Percentiles rank a stretch among this genome's conserved stretches.
Evolutionary conservation across 2,113 vertebrate genomes (phyloP).

Genomic region (Corythornis madagascariensis): DNA sequence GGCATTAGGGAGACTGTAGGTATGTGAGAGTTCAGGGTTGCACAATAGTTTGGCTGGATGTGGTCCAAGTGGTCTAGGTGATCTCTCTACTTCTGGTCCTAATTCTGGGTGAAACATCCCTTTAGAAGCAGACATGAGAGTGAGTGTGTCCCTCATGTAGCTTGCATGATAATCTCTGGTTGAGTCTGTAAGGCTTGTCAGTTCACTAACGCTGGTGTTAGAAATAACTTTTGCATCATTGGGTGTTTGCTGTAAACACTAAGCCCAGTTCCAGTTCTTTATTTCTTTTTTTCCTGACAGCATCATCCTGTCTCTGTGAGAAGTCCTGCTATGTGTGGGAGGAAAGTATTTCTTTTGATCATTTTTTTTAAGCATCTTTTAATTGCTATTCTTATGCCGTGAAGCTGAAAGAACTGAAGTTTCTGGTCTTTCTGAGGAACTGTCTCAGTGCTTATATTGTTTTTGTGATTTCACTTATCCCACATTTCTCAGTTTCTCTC

Average conservation of each 20-base stretch:
- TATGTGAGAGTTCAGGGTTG: not conserved
- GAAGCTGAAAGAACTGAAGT: not conserved
- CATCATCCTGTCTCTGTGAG: not conserved
- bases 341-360: constrained; percentile 31
- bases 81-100: not conserved
- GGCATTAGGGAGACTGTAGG: not conserved
- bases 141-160: not conserved
- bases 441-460: not conserved
- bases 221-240: not conserved
- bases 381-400: not conserved
- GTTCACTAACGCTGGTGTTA: not conserved
- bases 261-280: not conserved
- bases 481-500: not conserved
- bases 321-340: not conserved
- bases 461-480: not conserved
- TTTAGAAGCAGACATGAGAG: not conserved
- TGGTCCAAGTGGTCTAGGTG: not conserved
- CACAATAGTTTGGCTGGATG: not conserved
- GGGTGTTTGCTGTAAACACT: not conserved
- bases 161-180: not conserved
- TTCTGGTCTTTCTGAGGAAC: not conserved
- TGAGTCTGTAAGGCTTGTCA: not conserved
- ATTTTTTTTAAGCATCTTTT: not conserved
- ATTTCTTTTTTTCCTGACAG: not conserved
- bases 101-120: not conserved